Conservation (phyloP, 2,888 invertebrate species). For the Actias luna region DNA sequence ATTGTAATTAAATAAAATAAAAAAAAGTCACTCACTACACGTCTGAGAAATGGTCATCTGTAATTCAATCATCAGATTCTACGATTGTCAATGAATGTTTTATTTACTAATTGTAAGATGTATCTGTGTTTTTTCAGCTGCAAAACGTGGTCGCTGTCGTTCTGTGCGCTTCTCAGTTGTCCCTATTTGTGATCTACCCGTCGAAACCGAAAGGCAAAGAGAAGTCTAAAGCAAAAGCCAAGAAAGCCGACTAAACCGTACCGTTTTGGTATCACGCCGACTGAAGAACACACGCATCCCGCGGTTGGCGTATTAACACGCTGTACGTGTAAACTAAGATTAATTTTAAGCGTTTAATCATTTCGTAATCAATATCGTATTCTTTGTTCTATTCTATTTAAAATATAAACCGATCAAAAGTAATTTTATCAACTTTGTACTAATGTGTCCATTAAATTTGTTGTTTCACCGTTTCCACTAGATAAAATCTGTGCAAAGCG, state of each 20-base stretch:
- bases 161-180: conserved; percentile 84
- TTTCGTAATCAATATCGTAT: neutral
- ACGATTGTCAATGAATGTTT: neutral
- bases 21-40: no score
- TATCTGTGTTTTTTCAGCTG: conserved; percentile 70
- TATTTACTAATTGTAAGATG: neutral
- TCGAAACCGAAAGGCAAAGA: conserved; percentile 63
- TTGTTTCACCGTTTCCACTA: no score
- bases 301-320: neutral
- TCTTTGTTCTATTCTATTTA: no score
- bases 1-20: no score
- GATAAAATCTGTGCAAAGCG: no score
- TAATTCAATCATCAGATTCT: no score
- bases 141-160: conserved; percentile 86
- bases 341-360: neutral
- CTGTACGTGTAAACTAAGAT: neutral
- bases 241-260: conserved; percentile 57
- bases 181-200: conserved; percentile 87
- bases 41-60: no score
- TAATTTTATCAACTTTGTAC: no score
- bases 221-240: conserved; percentile 61
- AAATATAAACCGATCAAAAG: no score
- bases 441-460: no score
- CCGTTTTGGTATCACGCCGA: neutral
- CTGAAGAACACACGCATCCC: neutral